Base-by-base conservation (phyloP, 2,797 vertebrate species). In the Epinephelus coioides region DNA sequence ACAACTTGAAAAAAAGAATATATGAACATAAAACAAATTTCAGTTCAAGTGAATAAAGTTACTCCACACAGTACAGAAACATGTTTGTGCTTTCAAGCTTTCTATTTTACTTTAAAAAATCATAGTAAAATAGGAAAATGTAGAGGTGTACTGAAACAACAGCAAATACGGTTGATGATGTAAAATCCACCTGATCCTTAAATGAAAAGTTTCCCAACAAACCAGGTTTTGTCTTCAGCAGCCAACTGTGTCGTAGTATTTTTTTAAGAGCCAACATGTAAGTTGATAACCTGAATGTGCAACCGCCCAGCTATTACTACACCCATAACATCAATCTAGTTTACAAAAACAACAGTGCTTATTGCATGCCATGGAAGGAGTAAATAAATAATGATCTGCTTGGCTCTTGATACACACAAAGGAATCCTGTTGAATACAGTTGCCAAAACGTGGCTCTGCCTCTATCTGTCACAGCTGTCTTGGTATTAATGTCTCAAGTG, bases 381-480 rank as follows among this genome's bases (percentile, higher is more conserved):
- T 90, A 60, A 93, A 92, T 94, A 91, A 92, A 82, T 91, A 70
- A 94, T 86, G 82, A 92, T 51, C 56, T 43, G 40, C 65, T 86
- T 70, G 83, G 89, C 76, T 87, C 85, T 59, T 19, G 50, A 76
- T 78, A 50, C 60, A 80, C 87, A 93, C 92, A 93, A 91, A 86
- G 79, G 78, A 78, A 47, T 65, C 76, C 64, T 79, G 44, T 66
- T 84, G 78, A 83, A 79, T 73, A 54, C 66, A 53, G 6, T 12
- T 62, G 60, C 82, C 75, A 88, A 81, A 81, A 18, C 23, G 38
- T 65, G 76, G 67, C 61, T 40, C 6, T 40, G 77, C 27, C 78
- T 85, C 72, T 15, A 47, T 83, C 57, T 65, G 82, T 78, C 76
- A 62, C 78, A 23, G 71, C 80, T 81, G 81, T 73, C 75, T 71